Conservation (phyloP, 2,113 vertebrate genomes). For the Cephalopterus ornatus region DNA sequence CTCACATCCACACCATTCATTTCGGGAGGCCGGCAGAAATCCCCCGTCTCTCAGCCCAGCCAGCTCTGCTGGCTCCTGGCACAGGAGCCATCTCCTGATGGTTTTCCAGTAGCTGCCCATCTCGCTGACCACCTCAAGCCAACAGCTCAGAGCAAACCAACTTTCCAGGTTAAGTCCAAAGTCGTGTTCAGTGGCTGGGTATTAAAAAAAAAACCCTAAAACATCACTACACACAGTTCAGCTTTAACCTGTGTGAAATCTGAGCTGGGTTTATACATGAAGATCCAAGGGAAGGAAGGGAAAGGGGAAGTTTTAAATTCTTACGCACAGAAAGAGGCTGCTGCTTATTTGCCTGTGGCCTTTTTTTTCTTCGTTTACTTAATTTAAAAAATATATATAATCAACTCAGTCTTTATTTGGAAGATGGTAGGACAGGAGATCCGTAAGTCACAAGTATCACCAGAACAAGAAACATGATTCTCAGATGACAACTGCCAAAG, state of each 20-base stretch:
- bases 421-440: neutral
- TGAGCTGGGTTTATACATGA: neutral
- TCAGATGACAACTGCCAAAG: neutral
- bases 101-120: neutral
- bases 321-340: neutral
- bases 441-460: neutral
- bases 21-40: neutral
- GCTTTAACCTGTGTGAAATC: neutral
- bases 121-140: neutral
- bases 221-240: neutral
- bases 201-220: neutral
- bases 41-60: neutral
- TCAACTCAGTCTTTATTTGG: neutral
- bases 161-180: neutral
- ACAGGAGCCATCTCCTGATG: neutral
- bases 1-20: conserved; percentile 35
- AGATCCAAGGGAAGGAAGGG: neutral
- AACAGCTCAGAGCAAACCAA: neutral
- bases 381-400: neutral
- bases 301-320: neutral
- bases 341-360: neutral
- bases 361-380: neutral
- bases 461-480: neutral
- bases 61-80: neutral
- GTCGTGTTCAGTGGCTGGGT: neutral